Percentiles rank a stretch among this genome's conserved stretches.
These are phyloP conservation scores for Phalloptychus januarius DNA, from an alignment of 2,797 vertebrate genomes.

Conservation along the genomic window DNA sequence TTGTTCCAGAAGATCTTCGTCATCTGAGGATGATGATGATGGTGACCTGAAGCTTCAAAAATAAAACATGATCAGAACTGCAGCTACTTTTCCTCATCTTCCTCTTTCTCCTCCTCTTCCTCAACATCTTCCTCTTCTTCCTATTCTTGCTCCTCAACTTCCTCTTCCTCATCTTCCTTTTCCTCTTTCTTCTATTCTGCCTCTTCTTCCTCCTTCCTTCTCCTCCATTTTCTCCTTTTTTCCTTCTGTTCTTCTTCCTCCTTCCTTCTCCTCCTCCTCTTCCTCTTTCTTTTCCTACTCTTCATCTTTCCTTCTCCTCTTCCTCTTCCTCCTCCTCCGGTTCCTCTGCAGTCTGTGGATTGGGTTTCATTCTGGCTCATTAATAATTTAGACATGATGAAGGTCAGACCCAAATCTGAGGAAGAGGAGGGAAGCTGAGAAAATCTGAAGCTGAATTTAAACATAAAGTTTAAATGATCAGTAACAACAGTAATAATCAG, in stretches of 20 bases:
- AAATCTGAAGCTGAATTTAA: background rate
- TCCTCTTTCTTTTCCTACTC: background rate
- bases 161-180: slow-evolving; percentile 4
- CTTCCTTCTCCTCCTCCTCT: background rate
- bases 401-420: slow-evolving; percentile 1
- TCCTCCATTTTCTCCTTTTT: too few relatives aligned
- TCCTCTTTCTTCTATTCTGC: slow-evolving; percentile 1
- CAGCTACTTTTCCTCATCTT: slow-evolving; percentile 6
- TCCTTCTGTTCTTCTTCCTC: background rate
- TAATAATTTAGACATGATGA: slow-evolving; percentile 79
- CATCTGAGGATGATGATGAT: background rate
- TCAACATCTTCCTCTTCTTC: slow-evolving; percentile 14
- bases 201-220: background rate
- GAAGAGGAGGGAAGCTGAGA: background rate
- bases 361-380: slow-evolving; percentile 79
- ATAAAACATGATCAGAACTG: background rate
- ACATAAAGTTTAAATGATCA: background rate
- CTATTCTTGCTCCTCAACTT: slow-evolving; percentile 16
- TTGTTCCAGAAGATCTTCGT: background rate
- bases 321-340: slow-evolving; percentile 5
- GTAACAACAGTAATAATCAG: background rate
- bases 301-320: background rate
- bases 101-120: slow-evolving; percentile 11
- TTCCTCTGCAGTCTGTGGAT: slow-evolving; percentile 62
- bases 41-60: background rate